A percentile compares a stretch with the other conserved stretches of the same genome.
phyloP scores from a whole-genome alignment of 2,113 vertebrate species.

The Picathartes gymnocephalus region DNA sequence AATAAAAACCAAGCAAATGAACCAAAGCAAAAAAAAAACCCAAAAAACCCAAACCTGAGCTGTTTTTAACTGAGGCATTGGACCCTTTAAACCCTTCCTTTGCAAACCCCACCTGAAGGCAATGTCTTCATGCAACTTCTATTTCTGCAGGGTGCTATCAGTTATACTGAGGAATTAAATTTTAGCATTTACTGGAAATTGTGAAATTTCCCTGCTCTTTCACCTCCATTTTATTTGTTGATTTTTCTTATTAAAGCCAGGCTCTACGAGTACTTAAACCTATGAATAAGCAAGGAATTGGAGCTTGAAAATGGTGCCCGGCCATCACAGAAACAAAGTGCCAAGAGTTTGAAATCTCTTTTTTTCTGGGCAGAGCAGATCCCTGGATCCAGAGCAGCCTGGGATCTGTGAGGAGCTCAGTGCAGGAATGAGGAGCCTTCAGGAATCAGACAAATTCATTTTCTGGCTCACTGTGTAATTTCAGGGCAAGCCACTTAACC shows the following conservation, averaged over 20 bases:
- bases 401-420: neutral
- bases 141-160: neutral
- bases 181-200: neutral
- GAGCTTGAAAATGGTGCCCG: neutral
- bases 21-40: neutral
- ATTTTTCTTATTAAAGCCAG: neutral
- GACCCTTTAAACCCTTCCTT: neutral
- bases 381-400: neutral
- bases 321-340: neutral
- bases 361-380: neutral
- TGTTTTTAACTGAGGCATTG: neutral
- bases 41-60: neutral
- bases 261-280: neutral
- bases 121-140: neutral
- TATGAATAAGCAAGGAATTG: neutral
- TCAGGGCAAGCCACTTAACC: neutral
- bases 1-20: neutral
- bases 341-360: neutral
- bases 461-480: neutral
- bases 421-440: neutral
- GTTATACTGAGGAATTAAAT: neutral
- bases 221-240: neutral
- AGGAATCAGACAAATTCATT: neutral
- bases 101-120: neutral
- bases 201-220: neutral